Base-by-base conservation (phyloP, 1,140 invertebrate genomes). In the Batillaria attramentaria region DNA sequence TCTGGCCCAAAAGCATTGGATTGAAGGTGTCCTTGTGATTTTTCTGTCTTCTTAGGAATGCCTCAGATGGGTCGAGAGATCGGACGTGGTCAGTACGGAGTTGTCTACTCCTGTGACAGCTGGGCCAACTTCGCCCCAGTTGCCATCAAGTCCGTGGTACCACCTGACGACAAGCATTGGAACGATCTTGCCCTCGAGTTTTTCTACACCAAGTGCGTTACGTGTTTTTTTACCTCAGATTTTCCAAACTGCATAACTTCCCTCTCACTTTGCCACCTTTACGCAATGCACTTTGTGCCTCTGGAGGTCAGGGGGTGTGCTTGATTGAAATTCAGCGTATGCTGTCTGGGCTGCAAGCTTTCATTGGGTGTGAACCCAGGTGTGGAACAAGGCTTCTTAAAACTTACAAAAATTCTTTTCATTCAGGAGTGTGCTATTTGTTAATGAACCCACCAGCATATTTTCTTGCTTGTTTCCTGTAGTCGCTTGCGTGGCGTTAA, bases 141-240 rank as follows among this genome's bases (percentile, higher is more conserved):
- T 88, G 96, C 96, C 20, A 94, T 97, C n/a, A 98, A 98, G 92
- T 96, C 96, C 24, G 95, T 98, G 41, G 94, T 97, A 39, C 96
- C 96, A 0, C 95, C 95, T 4, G 97, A 98, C 91, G 96, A 97
- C 79, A 94, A 95, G 83, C 96, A 97, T 87, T 97, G 96, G 95
- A 95, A 96, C 89, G 97, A 98, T 89, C 91, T 97, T 0, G 96
- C 96, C 1, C 95, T 97, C 94, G 96, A 98, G 91, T 97, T 97
- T 92, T 96, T 96, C 89, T 91, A 91, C 79, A 90, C 89, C 10
- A 91, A 89, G 90, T 91, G 84, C 81, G 85, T 80, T 42, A 20
- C n/a, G 28, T 24, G 57, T 18, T 20, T 18, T 54, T 54, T 54
- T n/a, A 20, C n/a, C 50, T 54, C n/a, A 46, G 69, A 73, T 28